Conservation (phyloP, 1,140 invertebrate genomes). For the Phymorhynchus buccinoides region DNA sequence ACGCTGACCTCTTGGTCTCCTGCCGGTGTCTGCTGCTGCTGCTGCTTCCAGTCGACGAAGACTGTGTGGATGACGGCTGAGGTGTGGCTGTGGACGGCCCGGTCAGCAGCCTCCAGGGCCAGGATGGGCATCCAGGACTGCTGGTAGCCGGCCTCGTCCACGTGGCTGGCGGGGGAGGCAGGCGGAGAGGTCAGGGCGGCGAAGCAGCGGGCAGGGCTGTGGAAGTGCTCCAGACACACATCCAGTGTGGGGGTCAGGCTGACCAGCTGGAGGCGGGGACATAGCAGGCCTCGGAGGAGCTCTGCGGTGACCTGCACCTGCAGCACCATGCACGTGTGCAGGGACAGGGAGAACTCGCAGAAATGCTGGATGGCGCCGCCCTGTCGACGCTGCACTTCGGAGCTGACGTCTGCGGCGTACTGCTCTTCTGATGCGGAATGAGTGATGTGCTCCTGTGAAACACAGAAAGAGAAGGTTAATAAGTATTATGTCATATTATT, state of each 20-base stretch:
- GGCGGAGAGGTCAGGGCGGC: constrained; percentile 18
- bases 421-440: constrained; percentile 38
- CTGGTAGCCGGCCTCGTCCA: constrained; percentile 56
- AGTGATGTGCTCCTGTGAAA: constrained; percentile 45
- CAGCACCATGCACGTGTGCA: constrained; percentile 53
- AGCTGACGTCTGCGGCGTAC: constrained; percentile 57
- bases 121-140: constrained; percentile 61
- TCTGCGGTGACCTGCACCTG: constrained; percentile 59
- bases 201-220: constrained; percentile 59
- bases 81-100: constrained; percentile 54
- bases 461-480: not conserved
- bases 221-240: constrained; percentile 65
- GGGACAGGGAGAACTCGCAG: constrained; percentile 54
- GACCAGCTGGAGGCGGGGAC: constrained; percentile 63
- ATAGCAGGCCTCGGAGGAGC: constrained; percentile 52
- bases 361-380: constrained; percentile 56
- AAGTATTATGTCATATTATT: too few species aligned
- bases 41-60: constrained; percentile 53
- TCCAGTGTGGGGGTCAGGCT: constrained; percentile 61
- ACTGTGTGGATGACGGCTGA: constrained; percentile 61
- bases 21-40: not conserved
- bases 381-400: constrained; percentile 48
- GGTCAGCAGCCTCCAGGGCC: constrained; percentile 60
- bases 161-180: constrained; percentile 47
- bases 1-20: constrained; percentile 4